Evolutionary conservation across 2,113 vertebrate species (phyloP), one percentile per base, ranked within the genome.

Genomic region (Ctenomys sociabilis): DNA sequence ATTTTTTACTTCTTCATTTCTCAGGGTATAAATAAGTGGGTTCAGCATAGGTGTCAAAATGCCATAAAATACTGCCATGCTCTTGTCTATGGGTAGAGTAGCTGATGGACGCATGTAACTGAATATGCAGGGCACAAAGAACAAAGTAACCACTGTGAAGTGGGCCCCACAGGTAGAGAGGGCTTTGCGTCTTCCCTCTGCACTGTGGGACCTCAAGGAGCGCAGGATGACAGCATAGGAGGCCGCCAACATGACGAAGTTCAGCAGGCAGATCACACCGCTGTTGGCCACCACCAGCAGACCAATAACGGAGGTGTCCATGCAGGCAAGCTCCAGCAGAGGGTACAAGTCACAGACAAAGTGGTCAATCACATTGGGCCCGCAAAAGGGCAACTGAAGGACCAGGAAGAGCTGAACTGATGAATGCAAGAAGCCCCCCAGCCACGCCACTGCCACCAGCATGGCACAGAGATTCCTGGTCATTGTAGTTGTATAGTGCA

Each of bases 31-130:
- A 75, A 75, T 43, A 17, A 43, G 40, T 22, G 97, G 96, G 45
- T 97, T 97, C 83, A 97, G 14, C 85, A 97, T 85, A 14, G 97
- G 97, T 32, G 96, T 98, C 54, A 96, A 49, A 92, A 98, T 64
- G 14, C 96, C 96, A 12, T 96, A 97, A 87, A 97, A 8, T 54
- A 97, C 70, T 21, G 96, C 91, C 63, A 96, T 81, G 64, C 14
- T 92, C 78, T 97, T 97, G n/a, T 94, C 90, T 43, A 93, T 59
- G 16, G 93, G 40, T 37, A 75, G 90, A n/a, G 81, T 92, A 70
- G 63, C 85, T 0, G 40, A 84, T 28, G 77, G 88, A 0, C 54
- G 10, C 72, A 96, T 35, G 0, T 97, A 97, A n/a, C 54, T 97
- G 57, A 95, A 95, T 75, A 97, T 81, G 30, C 89, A 94, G 7